phyloP scores from a whole-genome alignment of 2,888 invertebrate genomes.

The Diaphora mendica region DNA sequence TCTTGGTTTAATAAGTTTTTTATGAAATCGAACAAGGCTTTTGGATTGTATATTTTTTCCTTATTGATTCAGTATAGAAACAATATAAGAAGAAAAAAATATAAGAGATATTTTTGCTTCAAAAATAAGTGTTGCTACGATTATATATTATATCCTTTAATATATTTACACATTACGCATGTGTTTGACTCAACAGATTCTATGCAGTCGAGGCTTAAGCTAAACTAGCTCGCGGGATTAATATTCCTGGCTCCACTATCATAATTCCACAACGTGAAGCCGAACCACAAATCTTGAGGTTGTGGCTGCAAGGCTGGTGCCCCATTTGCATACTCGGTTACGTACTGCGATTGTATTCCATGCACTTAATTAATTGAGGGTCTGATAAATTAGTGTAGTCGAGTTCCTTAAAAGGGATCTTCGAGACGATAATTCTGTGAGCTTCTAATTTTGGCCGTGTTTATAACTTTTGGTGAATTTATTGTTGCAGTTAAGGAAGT shows the following conservation, averaged over 20 bases:
- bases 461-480: neutral
- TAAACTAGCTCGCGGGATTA: constrained; percentile 7
- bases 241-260: constrained; percentile 54
- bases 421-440: neutral
- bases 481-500: neutral
- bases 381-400: neutral
- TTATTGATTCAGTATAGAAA: too few relatives aligned
- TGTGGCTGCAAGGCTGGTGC: constrained; percentile 54
- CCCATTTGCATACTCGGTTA: constrained; percentile 47
- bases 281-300: constrained; percentile 70
- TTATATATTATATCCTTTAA: too few relatives aligned
- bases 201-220: neutral
- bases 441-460: neutral
- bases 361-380: constrained; percentile 14
- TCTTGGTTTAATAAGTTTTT: too few relatives aligned
- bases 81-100: too few relatives aligned
- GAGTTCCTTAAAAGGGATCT: neutral
- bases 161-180: neutral
- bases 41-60: too few relatives aligned
- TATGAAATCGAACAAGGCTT: too few relatives aligned
- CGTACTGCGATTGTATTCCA: constrained; percentile 6
- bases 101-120: too few relatives aligned
- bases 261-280: constrained; percentile 72
- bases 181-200: neutral
- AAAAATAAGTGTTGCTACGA: too few relatives aligned